Base-by-base conservation (phyloP, 1,140 invertebrate genomes). In the Trichogramma pretiosum region DNA sequence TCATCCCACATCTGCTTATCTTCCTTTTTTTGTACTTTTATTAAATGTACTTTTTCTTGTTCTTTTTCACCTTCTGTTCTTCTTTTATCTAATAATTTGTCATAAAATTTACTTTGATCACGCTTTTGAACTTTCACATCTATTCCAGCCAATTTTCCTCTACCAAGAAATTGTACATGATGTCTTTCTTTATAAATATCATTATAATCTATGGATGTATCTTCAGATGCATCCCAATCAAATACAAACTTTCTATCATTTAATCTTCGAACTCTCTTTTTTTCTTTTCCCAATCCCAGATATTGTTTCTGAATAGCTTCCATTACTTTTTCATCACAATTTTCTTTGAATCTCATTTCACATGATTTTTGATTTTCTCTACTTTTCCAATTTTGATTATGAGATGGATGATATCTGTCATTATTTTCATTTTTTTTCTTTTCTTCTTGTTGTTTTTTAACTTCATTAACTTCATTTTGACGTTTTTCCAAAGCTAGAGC, bases 191-290 rank as follows among this genome's bases (percentile, higher is more conserved):
- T 98, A 59, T 99, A 99, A 3, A 99, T 74, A 50, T 82, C 81
- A 70, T 99, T 99, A 59, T 99, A 99, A 78, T 99, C 97, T 52
- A 87, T 84, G 14, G 92, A 94, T 0, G 97, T 99, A 59, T 99
- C 97, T 69, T 99, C 97, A 0, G 85, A 85, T 3, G 93, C 93
- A 75, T 99, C 97, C 97, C 97, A 99, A 74, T 99, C 97, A 74
- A 99, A 99, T 0, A 99, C 95, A 79, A 99, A 99, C 73, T 99
- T 99, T 4, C 95, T 74, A 63, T 99, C 97, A 74, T 99, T 99
- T 3, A 98, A 70, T 52, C 94, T 76, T 26, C 97, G 73, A 1
- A 96, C 87, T 33, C 91, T 74, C 5, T 93, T 79, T 62, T 97
- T 97, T 63, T 93, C 96, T 61, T 98, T 98, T 0, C 93, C 73